Conservation (phyloP, 2,888 invertebrate species). For the Holacanthella duospinosa region DNA sequence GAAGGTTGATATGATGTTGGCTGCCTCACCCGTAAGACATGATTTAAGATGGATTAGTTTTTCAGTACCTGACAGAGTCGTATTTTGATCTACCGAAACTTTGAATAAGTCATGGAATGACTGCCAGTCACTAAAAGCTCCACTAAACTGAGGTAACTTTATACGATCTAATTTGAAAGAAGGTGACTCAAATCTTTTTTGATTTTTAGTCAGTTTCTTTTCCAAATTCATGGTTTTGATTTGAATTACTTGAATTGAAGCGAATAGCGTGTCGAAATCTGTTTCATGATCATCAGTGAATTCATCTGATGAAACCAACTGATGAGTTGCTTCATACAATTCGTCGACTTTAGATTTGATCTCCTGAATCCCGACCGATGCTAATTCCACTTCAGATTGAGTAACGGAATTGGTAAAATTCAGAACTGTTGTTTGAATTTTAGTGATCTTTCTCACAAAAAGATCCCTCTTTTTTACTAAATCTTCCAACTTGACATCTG, state of each 20-base stretch:
- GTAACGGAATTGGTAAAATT: no score
- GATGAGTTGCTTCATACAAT: no score
- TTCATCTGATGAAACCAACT: no score
- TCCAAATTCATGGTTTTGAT: background rate
- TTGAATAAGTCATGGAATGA: background rate
- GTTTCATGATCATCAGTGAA: background rate
- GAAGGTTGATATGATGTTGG: background rate
- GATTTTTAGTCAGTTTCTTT: background rate
- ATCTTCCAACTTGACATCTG: no score
- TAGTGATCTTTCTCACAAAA: no score
- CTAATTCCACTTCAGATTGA: no score
- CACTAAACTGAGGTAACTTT: no score
- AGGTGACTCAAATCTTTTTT: no score
- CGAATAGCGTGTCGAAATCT: background rate
- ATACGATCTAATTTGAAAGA: background rate
- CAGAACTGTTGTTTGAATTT: no score
- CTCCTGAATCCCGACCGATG: no score
- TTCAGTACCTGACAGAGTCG: background rate
- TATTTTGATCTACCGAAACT: background rate
- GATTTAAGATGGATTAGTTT: slow-evolving; percentile 1
- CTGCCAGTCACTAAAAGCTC: background rate
- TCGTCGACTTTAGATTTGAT: no score
- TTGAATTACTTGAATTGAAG: background rate
- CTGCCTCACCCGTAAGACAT: background rate
- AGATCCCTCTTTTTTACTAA: no score